Percentiles rank a stretch among this genome's conserved stretches.
phyloP scores from a whole-genome alignment of 2,797 vertebrate species.

The Coccyzus lansbergi region DNA sequence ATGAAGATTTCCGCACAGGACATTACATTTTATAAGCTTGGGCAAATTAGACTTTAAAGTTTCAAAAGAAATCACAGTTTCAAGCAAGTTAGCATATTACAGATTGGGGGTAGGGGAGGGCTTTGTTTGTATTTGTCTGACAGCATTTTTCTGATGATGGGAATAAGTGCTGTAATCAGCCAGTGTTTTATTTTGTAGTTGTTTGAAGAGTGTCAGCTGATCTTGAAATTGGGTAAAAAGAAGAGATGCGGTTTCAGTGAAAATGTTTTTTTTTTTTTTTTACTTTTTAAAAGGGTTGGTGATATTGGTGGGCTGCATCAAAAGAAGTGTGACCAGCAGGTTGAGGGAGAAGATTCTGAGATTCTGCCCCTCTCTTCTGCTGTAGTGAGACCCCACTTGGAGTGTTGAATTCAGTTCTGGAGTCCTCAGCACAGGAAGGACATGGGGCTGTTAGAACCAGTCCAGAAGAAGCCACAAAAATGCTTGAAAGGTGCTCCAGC shows the following conservation, averaged over 20 bases:
- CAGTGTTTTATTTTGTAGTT: background rate
- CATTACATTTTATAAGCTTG: background rate
- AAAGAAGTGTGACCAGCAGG: too few relatives aligned
- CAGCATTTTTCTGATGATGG: background rate
- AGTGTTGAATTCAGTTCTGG: too few relatives aligned
- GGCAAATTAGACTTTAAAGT: background rate
- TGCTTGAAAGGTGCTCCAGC: too few relatives aligned
- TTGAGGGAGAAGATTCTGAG: too few relatives aligned
- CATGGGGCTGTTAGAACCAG: too few relatives aligned
- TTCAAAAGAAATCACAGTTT: background rate
- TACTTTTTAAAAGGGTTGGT: background rate
- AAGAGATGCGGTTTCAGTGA: background rate
- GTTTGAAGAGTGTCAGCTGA: background rate
- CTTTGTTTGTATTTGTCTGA: background rate
- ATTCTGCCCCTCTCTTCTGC: too few relatives aligned
- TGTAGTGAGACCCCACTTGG: too few relatives aligned
- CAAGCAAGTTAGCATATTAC: background rate
- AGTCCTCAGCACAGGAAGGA: too few relatives aligned
- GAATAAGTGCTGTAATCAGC: background rate
- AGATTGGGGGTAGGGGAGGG: fast-evolving
- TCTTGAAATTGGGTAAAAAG: background rate
- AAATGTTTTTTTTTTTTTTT: fast-evolving
- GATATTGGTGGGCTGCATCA: background rate
- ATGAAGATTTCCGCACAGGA: background rate
- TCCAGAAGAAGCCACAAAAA: too few relatives aligned